phyloP scores from a whole-genome alignment of 2,888 invertebrate genomes.

The Platycnemis pennipes region DNA sequence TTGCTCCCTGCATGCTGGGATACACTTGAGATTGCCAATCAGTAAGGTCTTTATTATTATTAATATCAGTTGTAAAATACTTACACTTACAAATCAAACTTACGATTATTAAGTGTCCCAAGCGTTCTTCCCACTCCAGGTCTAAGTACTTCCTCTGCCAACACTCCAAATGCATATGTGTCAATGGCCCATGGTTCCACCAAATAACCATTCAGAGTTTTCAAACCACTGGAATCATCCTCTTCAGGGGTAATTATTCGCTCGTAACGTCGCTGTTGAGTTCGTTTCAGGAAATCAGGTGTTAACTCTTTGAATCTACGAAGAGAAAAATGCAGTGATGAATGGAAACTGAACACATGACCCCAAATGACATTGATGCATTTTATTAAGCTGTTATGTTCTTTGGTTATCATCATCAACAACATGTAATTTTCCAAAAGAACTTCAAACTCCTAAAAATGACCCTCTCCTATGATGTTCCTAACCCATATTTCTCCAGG shows the following conservation, averaged over 20 bases:
- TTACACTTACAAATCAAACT: neutral
- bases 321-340: constrained; percentile 16
- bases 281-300: constrained; percentile 84
- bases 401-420: neutral
- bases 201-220: constrained; percentile 65
- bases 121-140: neutral
- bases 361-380: too few relatives aligned
- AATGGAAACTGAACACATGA: neutral
- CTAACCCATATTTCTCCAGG: too few relatives aligned
- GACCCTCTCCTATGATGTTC: too few relatives aligned
- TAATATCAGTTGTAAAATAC: too few relatives aligned
- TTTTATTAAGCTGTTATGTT: too few relatives aligned
- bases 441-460: neutral
- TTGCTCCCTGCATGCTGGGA: too few relatives aligned
- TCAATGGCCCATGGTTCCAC: constrained; percentile 83
- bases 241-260: constrained; percentile 87
- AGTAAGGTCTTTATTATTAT: too few relatives aligned
- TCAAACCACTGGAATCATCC: constrained; percentile 80
- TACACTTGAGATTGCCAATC: too few relatives aligned
- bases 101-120: neutral
- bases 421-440: neutral
- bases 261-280: constrained; percentile 85
- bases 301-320: constrained; percentile 86
- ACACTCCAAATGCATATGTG: constrained; percentile 88
- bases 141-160: constrained; percentile 87